Evolutionary conservation across 2,888 invertebrate species (phyloP).

Genomic region (Xylota segnis): DNA sequence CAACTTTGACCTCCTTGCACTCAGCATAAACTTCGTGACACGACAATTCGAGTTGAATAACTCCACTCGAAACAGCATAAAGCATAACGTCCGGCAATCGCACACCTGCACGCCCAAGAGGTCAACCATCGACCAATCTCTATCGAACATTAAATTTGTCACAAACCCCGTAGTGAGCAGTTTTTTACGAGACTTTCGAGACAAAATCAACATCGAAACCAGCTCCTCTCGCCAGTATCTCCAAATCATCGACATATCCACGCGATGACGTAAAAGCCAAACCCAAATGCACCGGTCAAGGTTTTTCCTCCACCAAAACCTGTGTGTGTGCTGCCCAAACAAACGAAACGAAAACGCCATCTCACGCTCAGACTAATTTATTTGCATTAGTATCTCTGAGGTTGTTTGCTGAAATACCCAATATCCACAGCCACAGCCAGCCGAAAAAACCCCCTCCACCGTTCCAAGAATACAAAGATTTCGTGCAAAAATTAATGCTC

Average conservation of each 20-base stretch:
- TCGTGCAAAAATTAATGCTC: slow-evolving; percentile 63
- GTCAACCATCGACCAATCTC: too few relatives aligned
- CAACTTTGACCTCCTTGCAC: too few relatives aligned
- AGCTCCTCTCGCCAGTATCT: slow-evolving; percentile 4
- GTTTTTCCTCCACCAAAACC: slow-evolving; percentile 41
- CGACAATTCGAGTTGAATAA: too few relatives aligned
- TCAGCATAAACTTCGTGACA: too few relatives aligned
- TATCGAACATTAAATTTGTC: too few relatives aligned
- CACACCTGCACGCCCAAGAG: too few relatives aligned
- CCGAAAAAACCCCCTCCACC: not conserved
- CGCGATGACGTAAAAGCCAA: slow-evolving; percentile 33
- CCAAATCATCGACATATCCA: not conserved
- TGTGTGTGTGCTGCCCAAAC: slow-evolving; percentile 20
- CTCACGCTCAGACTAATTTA: slow-evolving; percentile 57
- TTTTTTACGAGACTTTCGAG: slow-evolving; percentile 3
- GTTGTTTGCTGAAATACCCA: slow-evolving; percentile 14
- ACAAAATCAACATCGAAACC: not conserved
- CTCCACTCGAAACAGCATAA: too few relatives aligned
- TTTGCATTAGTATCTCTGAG: slow-evolving; percentile 52
- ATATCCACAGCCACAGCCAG: not conserved
- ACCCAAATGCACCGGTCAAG: slow-evolving; percentile 57
- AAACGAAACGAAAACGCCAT: slow-evolving; percentile 29
- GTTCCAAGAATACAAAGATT: slow-evolving; percentile 52
- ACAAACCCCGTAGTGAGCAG: not conserved
- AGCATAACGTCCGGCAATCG: too few relatives aligned